These are phyloP conservation scores for Protonemura montana DNA, from an alignment of 2,888 invertebrate genomes.

Conservation along the genomic window DNA sequence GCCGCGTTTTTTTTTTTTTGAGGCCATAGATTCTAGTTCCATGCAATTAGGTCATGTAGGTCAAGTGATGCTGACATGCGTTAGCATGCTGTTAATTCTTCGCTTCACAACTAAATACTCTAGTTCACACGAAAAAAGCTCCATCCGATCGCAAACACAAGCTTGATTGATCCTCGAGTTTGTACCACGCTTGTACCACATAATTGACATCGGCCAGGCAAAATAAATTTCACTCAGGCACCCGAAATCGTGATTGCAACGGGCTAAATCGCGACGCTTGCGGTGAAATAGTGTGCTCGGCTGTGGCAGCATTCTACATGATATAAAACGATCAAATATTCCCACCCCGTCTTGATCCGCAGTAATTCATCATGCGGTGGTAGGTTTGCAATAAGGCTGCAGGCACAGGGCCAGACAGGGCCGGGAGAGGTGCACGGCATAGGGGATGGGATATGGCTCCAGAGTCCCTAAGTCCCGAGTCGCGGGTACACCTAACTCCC, in stretches of 20 bases:
- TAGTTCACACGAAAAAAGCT: not conserved
- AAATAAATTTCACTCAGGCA: not conserved
- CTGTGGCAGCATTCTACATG: conserved; percentile 17
- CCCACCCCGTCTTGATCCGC: conserved; percentile 38
- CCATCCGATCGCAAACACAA: not conserved
- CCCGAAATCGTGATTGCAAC: not conserved
- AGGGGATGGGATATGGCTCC: not conserved
- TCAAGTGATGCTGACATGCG: not conserved
- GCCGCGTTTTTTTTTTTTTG: too few species aligned
- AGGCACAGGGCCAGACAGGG: not conserved
- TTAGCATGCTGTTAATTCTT: not conserved
- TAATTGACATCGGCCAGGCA: not conserved
- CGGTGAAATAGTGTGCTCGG: conserved; percentile 23
- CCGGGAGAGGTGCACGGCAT: not conserved
- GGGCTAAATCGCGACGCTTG: conserved; percentile 18
- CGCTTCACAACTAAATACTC: not conserved
- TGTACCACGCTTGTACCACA: not conserved
- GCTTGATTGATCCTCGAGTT: not conserved
- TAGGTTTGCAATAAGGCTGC: conserved; percentile 32
- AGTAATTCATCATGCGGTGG: conserved; percentile 37
- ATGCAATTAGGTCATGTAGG: too few species aligned
- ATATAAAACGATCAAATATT: conserved; percentile 37
- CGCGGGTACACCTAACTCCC: not conserved
- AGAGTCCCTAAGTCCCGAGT: too few species aligned
- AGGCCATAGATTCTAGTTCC: too few species aligned